Evolutionary conservation across 2,797 vertebrate genomes (phyloP).

Genomic region (Mergus octosetaceus): DNA sequence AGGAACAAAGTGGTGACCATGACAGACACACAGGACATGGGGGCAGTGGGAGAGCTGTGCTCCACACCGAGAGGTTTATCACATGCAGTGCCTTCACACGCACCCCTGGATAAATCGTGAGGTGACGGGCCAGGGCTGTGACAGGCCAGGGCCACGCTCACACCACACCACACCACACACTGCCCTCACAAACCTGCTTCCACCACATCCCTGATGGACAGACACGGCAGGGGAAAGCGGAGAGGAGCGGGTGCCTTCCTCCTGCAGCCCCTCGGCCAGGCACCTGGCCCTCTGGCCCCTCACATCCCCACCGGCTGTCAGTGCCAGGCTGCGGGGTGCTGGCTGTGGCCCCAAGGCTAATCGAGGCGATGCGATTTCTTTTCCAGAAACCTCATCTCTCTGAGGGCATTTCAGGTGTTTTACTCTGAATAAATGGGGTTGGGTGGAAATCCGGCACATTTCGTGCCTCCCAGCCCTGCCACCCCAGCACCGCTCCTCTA

Average conservation of each 20-base stretch:
- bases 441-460: rapidly evolving
- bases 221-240: too few species aligned
- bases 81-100: not conserved
- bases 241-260: not conserved
- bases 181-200: too few species aligned
- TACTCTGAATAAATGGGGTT: not conserved
- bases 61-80: not conserved
- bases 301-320: rapidly evolving
- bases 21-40: not conserved
- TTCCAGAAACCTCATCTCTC: not conserved
- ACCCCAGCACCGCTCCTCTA: rapidly evolving
- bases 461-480: rapidly evolving
- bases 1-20: not conserved
- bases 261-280: rapidly evolving
- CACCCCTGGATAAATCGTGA: not conserved
- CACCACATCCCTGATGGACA: too few species aligned
- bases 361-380: not conserved
- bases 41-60: not conserved
- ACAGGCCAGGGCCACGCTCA: too few species aligned
- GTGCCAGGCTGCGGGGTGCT: not conserved
- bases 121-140: not conserved
- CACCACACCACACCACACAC: too few species aligned
- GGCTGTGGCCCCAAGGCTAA: not conserved
- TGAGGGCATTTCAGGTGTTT: not conserved
- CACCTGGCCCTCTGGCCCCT: not conserved